A percentile compares a stretch with the other conserved stretches of the same genome.
phyloP scores from a whole-genome alignment of 2,888 invertebrate species.

The Oscheius onirici region DNA sequence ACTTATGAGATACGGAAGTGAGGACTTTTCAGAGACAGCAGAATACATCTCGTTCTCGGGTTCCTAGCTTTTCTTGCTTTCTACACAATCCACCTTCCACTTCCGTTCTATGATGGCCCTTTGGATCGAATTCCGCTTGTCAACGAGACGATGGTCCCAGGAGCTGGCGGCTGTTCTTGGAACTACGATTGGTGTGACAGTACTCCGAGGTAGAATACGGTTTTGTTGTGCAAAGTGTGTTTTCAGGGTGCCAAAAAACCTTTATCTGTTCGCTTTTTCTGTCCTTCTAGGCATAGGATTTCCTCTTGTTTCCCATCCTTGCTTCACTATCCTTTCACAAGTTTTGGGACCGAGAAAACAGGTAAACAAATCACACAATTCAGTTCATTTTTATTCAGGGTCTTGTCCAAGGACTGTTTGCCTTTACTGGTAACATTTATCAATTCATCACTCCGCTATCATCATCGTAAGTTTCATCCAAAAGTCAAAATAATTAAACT shows the following conservation, averaged over 20 bases:
- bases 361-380: not conserved
- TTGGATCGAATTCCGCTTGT: conserved; percentile 40
- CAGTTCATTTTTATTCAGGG: conserved; percentile 23
- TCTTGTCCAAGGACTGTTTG: conserved; percentile 20
- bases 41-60: conserved; percentile 46
- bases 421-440: conserved; percentile 23
- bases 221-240: not conserved
- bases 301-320: conserved; percentile 48
- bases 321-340: conserved; percentile 48
- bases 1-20: not conserved
- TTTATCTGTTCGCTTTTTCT: conserved; percentile 44
- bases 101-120: conserved; percentile 43
- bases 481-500: not conserved
- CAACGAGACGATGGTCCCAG: conserved; percentile 1
- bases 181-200: conserved; percentile 46
- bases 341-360: conserved; percentile 54
- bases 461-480: conserved; percentile 15
- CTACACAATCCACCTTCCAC: conserved; percentile 45
- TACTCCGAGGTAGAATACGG: conserved; percentile 9
- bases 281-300: conserved; percentile 47
- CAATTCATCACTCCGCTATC: conserved; percentile 19
- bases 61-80: conserved; percentile 40
- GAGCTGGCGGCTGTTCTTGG: conserved; percentile 43
- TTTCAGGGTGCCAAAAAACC: conserved; percentile 7
- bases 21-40: conserved; percentile 37